Percentiles rank a stretch among this genome's conserved stretches.
Conservation (phyloP, 2,888 invertebrate genomes). For the Heliconius charithonia region DNA sequence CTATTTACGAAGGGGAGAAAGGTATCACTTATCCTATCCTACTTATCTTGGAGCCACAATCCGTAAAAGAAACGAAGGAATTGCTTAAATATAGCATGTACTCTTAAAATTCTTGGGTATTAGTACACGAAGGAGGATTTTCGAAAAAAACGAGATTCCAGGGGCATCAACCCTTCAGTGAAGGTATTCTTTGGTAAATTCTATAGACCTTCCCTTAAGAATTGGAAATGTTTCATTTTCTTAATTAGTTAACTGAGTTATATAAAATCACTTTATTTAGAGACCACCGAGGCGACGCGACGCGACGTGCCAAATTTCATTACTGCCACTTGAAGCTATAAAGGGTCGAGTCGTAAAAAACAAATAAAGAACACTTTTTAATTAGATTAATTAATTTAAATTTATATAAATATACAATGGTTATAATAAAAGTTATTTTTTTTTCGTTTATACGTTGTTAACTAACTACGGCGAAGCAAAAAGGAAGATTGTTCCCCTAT, state of each 20-base stretch:
- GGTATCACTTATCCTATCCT: too few relatives aligned
- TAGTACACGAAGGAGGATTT: background rate
- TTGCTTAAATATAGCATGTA: too few relatives aligned
- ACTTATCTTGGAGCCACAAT: too few relatives aligned
- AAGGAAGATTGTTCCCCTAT: too few relatives aligned
- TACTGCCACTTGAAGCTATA: conserved; percentile 15
- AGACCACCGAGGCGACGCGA: conserved; percentile 11
- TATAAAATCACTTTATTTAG: conserved; percentile 14
- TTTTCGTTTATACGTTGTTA: too few relatives aligned
- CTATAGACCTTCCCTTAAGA: background rate
- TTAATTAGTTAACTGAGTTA: conserved; percentile 4
- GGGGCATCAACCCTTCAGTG: background rate
- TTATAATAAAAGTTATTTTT: too few relatives aligned
- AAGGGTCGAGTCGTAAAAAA: conserved; percentile 16
- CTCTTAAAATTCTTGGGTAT: too few relatives aligned
- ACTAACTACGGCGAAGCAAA: too few relatives aligned
- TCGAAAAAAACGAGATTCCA: background rate
- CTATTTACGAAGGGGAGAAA: too few relatives aligned
- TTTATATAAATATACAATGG: background rate
- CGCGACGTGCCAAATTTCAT: conserved; percentile 15
- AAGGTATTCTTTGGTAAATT: background rate
- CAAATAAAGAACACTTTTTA: conserved; percentile 9
- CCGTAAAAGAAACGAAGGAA: too few relatives aligned
- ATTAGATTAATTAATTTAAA: background rate
- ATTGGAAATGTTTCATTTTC: background rate